Evolutionary conservation across 2,888 invertebrate genomes (phyloP).

Genomic region (Heliconius cydno): DNA sequence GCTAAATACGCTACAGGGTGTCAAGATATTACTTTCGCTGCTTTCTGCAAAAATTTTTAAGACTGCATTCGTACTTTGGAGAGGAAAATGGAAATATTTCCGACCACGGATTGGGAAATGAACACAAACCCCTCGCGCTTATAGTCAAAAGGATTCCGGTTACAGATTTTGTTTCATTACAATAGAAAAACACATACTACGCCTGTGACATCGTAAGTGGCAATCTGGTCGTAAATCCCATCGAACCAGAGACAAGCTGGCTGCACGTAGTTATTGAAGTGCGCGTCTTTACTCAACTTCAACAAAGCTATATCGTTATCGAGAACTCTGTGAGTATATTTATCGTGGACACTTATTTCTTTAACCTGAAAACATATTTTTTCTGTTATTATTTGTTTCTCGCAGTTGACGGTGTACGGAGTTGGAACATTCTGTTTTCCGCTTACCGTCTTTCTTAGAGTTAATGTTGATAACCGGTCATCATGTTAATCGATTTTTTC

Average conservation of each 20-base stretch:
- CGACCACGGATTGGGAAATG: not conserved
- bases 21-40: not conserved
- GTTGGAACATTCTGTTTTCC: no score
- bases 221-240: constrained; percentile 51
- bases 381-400: not conserved
- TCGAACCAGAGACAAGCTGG: constrained; percentile 62
- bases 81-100: not conserved
- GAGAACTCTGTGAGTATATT: constrained; percentile 47
- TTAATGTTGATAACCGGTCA: no score
- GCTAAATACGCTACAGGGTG: not conserved
- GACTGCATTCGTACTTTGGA: not conserved
- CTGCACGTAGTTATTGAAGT: constrained; percentile 59
- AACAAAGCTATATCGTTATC: constrained; percentile 61
- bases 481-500: no score
- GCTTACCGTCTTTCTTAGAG: no score
- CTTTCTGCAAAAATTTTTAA: not conserved
- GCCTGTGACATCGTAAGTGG: constrained; percentile 48
- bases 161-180: not conserved
- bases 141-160: not conserved
- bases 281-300: constrained; percentile 56
- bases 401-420: no score
- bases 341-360: constrained; percentile 53
- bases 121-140: not conserved
- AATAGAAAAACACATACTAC: constrained; percentile 27
- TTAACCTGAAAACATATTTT: constrained; percentile 52